Percentiles rank a stretch among this genome's conserved stretches.
These are phyloP conservation scores for Chlorops oryzae DNA, from an alignment of 1,140 invertebrate species.

Conservation along the genomic window DNA sequence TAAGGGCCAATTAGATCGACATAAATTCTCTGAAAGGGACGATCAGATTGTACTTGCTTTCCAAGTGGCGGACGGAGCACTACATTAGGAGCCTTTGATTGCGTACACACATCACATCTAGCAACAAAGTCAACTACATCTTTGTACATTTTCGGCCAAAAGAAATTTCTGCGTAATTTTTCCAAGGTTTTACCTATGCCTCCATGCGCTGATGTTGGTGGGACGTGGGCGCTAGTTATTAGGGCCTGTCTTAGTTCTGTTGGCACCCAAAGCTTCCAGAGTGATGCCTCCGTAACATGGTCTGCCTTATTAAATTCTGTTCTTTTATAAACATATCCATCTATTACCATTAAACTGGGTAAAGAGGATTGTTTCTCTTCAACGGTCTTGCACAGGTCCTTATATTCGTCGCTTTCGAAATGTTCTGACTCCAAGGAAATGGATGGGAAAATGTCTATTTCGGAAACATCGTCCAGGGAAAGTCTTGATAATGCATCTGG, in stretches of 20 bases:
- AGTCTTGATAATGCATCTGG: neutral
- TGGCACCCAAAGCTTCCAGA: slow-evolving; percentile 16
- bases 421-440: neutral
- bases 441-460: neutral
- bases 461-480: neutral
- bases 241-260: neutral
- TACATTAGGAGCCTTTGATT: slow-evolving; percentile 13
- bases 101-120: slow-evolving; percentile 9
- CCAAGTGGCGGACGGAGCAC: slow-evolving; percentile 11
- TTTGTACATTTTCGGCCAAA: slow-evolving; percentile 9
- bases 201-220: slow-evolving; percentile 5
- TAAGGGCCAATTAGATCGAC: slow-evolving; percentile 16
- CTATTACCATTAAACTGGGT: neutral
- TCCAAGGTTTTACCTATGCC: slow-evolving; percentile 15
- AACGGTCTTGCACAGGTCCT: neutral
- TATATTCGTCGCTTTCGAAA: neutral
- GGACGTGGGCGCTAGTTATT: slow-evolving; percentile 8
- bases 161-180: slow-evolving; percentile 8
- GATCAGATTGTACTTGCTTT: neutral
- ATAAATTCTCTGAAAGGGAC: slow-evolving; percentile 16
- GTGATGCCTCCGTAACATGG: neutral
- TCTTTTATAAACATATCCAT: neutral
- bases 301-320: neutral
- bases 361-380: neutral
- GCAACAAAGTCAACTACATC: slow-evolving; percentile 9